A percentile compares a stretch with the other conserved stretches of the same genome.
Conservation (phyloP, 92 coral and sea anemone species). For the Blastomussa wellsi region DNA sequence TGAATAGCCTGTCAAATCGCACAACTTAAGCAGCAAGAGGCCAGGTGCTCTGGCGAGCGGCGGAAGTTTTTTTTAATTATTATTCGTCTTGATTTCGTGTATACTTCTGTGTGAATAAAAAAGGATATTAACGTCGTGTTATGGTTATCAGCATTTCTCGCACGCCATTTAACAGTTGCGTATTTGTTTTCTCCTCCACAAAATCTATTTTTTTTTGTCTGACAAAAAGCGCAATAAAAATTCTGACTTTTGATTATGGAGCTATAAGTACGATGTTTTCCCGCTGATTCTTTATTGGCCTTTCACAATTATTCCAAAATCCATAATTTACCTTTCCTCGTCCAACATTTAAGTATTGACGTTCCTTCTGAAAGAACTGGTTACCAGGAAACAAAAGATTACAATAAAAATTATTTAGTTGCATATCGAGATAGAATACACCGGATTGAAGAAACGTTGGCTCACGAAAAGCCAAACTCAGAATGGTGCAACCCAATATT, state of each 20-base stretch:
- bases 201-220: background rate
- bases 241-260: background rate
- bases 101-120: background rate
- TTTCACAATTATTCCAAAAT: background rate
- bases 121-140: background rate
- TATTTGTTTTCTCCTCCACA: background rate
- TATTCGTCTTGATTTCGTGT: background rate
- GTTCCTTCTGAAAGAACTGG: background rate
- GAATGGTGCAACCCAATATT: too few relatives aligned
- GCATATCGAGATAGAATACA: too few relatives aligned
- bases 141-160: background rate
- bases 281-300: background rate
- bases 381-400: background rate
- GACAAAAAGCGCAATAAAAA: background rate
- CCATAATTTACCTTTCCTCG: background rate
- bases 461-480: too few relatives aligned
- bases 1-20: conserved; percentile 5
- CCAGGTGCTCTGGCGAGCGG: conserved; percentile 1
- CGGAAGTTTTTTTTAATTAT: background rate
- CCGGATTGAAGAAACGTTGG: too few relatives aligned
- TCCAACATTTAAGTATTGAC: background rate
- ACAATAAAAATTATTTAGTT: too few relatives aligned
- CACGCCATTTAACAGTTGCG: background rate
- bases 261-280: background rate
- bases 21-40: conserved; percentile 5